Percentiles rank a stretch among this genome's conserved stretches.
Evolutionary conservation across 2,888 invertebrate genomes (phyloP).

Genomic region (Meteorus cinctellus): DNA sequence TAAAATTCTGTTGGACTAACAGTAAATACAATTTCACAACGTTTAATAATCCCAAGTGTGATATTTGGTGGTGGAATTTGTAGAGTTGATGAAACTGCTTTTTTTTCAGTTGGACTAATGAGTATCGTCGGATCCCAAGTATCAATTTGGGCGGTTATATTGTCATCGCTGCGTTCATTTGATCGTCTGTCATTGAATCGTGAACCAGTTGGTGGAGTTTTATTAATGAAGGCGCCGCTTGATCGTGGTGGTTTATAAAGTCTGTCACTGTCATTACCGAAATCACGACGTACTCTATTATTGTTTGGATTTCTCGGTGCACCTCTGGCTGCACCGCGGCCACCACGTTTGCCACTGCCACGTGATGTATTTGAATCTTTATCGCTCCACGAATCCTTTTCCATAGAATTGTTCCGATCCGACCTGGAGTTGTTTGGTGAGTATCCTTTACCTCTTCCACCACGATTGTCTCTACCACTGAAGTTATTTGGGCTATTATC

Average conservation of each 20-base stretch:
- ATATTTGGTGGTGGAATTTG: conserved; percentile 57
- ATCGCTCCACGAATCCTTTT: conserved; percentile 60
- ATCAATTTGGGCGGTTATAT: conserved; percentile 12
- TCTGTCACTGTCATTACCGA: conserved; percentile 6
- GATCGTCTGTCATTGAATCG: conserved; percentile 14
- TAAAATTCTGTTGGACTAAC: conserved; percentile 65
- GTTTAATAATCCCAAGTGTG: conserved; percentile 58
- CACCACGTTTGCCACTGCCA: conserved; percentile 55
- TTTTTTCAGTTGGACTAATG: not conserved
- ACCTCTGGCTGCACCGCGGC: conserved; percentile 49
- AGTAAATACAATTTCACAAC: conserved; percentile 62
- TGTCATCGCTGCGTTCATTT: conserved; percentile 24
- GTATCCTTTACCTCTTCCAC: conserved; percentile 42
- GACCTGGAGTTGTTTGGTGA: conserved; percentile 47
- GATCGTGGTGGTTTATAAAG: conserved; percentile 12
- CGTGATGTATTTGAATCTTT: conserved; percentile 63
- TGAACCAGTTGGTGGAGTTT: not conserved
- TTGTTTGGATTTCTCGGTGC: conserved; percentile 14
- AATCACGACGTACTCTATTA: conserved; percentile 16
- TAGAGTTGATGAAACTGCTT: not conserved
- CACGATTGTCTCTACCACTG: conserved; percentile 34
- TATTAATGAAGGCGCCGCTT: conserved; percentile 1
- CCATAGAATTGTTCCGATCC: conserved; percentile 53
- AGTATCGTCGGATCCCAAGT: conserved; percentile 26
- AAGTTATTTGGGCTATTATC: conserved; percentile 43